Evolutionary conservation across 2,797 vertebrate genomes (phyloP).

Genomic region (Melopsittacus undulatus): DNA sequence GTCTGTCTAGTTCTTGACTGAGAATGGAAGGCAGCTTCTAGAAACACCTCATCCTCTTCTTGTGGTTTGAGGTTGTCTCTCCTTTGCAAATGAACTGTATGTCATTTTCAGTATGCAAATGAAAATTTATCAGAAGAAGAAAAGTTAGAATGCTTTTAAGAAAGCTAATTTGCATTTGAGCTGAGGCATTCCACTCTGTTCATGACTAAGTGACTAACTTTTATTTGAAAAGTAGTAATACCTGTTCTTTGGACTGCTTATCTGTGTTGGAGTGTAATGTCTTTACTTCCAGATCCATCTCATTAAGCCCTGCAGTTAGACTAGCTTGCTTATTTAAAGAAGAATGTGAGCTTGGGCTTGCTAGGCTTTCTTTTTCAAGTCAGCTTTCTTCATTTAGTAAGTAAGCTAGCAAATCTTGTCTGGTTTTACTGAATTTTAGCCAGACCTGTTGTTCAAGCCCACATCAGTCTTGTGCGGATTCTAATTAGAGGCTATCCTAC

Average conservation of each 20-base stretch:
- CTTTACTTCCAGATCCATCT: neutral
- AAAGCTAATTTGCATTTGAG: neutral
- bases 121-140: neutral
- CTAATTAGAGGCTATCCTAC: neutral
- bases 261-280: neutral
- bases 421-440: neutral
- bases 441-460: neutral
- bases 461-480: neutral
- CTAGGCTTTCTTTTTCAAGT: neutral
- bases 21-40: neutral
- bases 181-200: neutral
- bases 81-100: neutral
- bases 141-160: neutral
- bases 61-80: neutral
- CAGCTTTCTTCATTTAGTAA: neutral
- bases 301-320: neutral
- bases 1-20: neutral
- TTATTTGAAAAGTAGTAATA: neutral
- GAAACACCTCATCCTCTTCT: neutral
- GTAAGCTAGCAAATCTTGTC: neutral
- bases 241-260: slow-evolving; percentile 51
- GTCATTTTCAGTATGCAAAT: neutral
- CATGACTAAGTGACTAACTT: neutral
- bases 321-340: neutral
- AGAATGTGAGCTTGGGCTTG: neutral